Evolutionary conservation across 2,113 vertebrate genomes (phyloP), one percentile per base, ranked within the genome.

Genomic region (Rhinoptilus africanus): DNA sequence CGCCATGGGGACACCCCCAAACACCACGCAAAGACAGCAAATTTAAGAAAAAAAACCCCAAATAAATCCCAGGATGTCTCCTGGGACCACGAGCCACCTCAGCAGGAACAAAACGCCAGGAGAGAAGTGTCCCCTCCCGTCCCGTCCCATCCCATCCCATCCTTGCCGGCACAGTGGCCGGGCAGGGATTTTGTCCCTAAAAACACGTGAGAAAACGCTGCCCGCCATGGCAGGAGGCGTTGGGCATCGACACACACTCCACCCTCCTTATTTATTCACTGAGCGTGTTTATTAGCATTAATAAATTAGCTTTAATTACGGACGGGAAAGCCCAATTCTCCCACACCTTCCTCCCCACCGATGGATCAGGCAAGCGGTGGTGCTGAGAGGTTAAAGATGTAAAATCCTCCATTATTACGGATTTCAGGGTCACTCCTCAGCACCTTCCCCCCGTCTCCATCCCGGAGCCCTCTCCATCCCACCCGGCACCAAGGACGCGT

Each of bases 401-500:
- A 16, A 43, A 43, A 43, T 14, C 43, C 43, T 43, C 43, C 43
- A 16, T 16, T 43, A 16, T 43, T 17, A 43, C 43, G 43, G 43
- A 43, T 43, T 17, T 43, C 43, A 43, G 3, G 43, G 43, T 16
- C 43, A 43, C 43, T 43, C 43, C 43, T 43, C 43, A 17, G 43
- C 43, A 43, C 17, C 43, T 43, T 43, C 43, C n/a, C n/a, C n/a
- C n/a, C n/a, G n/a, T n/a, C n/a, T n/a, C n/a, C n/a, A n/a, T n/a
- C n/a, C n/a, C n/a, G n/a, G n/a, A n/a, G n/a, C n/a, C n/a, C n/a
- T 16, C 62, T 19, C 53, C 27, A 13, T 16, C 59, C 50, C 32
- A 4, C 27, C 60, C 1, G 1, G 41, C 51, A 7, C 6, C 0
- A 2, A 10, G 37, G 53, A 24, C 2, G 1, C 2, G 3, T 43